These are phyloP conservation scores for Papilio helenus DNA, from an alignment of 1,140 invertebrate species.

Conservation along the genomic window DNA sequence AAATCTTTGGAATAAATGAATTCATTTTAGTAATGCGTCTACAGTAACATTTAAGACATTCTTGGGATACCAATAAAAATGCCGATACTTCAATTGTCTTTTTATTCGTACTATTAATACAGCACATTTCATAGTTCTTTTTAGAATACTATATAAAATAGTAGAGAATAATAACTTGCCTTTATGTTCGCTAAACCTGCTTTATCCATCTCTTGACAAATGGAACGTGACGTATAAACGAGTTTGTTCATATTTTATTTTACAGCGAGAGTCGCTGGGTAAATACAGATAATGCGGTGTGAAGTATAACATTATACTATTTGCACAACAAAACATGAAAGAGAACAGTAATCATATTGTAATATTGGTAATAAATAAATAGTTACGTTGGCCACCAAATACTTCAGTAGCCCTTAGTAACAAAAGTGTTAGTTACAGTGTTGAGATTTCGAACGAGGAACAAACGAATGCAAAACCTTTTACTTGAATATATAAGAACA, in stretches of 20 bases:
- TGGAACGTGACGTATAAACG: slow-evolving; percentile 1
- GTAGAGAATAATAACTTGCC: background rate
- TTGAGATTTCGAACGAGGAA: background rate
- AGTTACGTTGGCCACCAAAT: background rate
- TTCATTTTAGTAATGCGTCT: background rate
- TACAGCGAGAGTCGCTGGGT: background rate
- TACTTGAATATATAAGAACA: no score
- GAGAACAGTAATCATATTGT: background rate
- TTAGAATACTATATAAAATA: background rate
- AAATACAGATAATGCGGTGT: slow-evolving; percentile 19
- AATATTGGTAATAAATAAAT: background rate
- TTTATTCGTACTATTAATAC: background rate
- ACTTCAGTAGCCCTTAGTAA: no score
- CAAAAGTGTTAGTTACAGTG: background rate
- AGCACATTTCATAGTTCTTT: background rate
- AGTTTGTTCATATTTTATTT: slow-evolving; percentile 26
- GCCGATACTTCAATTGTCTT: no score
- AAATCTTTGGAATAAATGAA: slow-evolving; percentile 18
- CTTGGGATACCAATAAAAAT: background rate
- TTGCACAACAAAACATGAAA: slow-evolving; percentile 12
- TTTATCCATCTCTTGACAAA: slow-evolving; percentile 10
- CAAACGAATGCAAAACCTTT: no score
- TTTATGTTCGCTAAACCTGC: background rate
- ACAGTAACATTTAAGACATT: background rate
- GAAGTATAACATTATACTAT: background rate